Conservation (phyloP, 1,140 invertebrate species). For the Rhizoglyphus robini region DNA sequence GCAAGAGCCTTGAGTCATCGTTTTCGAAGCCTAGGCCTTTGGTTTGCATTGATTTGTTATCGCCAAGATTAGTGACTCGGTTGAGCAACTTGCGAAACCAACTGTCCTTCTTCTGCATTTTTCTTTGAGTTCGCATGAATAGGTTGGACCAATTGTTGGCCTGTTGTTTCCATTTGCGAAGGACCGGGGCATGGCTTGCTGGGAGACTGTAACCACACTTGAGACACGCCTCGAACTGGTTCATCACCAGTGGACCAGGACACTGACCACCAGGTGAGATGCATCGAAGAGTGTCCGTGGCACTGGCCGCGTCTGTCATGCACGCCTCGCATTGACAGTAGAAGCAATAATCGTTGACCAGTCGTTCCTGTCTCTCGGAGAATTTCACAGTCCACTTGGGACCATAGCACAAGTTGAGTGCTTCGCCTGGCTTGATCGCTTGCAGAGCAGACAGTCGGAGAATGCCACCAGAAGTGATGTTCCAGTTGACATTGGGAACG, state of each 20-base stretch:
- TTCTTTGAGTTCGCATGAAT: not conserved
- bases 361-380: not conserved
- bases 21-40: no score
- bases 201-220: not conserved
- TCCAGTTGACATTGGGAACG: not conserved
- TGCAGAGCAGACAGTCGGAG: not conserved
- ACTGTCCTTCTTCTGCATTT: not conserved
- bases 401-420: not conserved
- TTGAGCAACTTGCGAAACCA: no score
- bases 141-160: not conserved
- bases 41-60: no score
- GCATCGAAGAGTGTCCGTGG: not conserved
- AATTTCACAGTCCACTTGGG: not conserved
- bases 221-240: not conserved
- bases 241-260: not conserved
- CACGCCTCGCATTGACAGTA: not conserved
- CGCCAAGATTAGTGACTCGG: no score
- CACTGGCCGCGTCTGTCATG: not conserved
- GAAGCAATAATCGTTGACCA: constrained; percentile 3
- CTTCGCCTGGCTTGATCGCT: not conserved
- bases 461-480: not conserved
- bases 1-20: no score
- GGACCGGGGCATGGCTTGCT: not conserved
- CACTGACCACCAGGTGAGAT: not conserved
- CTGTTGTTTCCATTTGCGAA: no score